Conservation (phyloP, 2,113 vertebrate species). For the Circaetus cinerascens region DNA sequence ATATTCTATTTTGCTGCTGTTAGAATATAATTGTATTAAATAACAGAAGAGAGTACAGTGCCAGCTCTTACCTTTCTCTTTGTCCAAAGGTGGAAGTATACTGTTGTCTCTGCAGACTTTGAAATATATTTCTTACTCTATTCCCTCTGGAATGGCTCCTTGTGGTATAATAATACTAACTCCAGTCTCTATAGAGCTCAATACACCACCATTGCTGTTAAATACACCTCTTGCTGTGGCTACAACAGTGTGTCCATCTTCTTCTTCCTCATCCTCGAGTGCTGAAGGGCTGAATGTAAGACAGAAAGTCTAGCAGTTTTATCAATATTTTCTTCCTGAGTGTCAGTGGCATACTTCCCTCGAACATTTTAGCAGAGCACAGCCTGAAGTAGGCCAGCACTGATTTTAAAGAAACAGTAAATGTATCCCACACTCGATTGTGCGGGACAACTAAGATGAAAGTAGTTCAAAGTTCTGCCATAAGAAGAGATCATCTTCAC, state of each 20-base stretch:
- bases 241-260: constrained; percentile 96
- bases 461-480: neutral
- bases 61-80: constrained; percentile 90
- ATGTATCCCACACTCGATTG: neutral
- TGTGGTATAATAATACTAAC: constrained; percentile 99
- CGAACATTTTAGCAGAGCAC: neutral
- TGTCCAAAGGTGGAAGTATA: constrained; percentile 96
- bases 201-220: constrained; percentile 93
- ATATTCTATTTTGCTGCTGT: neutral
- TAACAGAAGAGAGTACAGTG: neutral
- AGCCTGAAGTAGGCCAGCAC: neutral
- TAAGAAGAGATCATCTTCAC: neutral
- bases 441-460: neutral
- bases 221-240: constrained; percentile 95
- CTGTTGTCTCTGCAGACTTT: constrained; percentile 99
- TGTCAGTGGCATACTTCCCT: neutral
- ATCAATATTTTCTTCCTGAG: neutral
- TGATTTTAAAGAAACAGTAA: neutral
- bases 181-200: constrained; percentile 97
- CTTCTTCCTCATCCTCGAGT: constrained; percentile 93
- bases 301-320: neutral
- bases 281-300: constrained; percentile 83
- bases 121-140: constrained; percentile 99
- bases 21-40: neutral
- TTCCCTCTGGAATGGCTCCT: constrained; percentile 93